Evolutionary conservation across 2,113 vertebrate species (phyloP), one percentile per base, ranked within the genome.

Genomic region (Pleuronectes platessa): DNA sequence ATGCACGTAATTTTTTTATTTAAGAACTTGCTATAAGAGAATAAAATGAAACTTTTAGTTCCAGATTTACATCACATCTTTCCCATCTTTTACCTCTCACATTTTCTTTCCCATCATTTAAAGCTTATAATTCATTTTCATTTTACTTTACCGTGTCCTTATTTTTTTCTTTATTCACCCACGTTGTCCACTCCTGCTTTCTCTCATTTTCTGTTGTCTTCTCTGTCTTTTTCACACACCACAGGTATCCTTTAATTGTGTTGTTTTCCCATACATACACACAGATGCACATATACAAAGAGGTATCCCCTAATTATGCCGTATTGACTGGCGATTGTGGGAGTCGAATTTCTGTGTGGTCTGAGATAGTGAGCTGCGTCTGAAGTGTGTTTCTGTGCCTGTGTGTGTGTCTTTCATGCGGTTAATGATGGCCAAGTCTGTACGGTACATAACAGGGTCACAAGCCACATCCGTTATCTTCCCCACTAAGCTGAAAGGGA

Each of bases 381-480:
- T 71, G 37, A 75, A 75, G 73, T 59, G 42, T 63, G 58, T 21
- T 17, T 49, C 71, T 79, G 24, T 37, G 15, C 68, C 42, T 70
- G 17, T 68, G 40, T 21, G 35, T 40, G 5, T 23, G 21, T 54
- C 51, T 78, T 68, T 87, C 76, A 86, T 86, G 77, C 77, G 8
- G 56, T 71, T 82, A 88, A 90, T 87, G 77, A 89, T 83, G 79
- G 66, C 71, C 84, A 67, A 24, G 67, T 67, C 61, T 64, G 76
- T 74, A 60, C 61, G 40, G 71, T 59, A 70, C 67, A 76, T 54
- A 76, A 56, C 31, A 35, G 65, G 78, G 65, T 78, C 59, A 69
- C 70, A 56, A 79, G 85, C 75, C 75, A 47, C 67, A 79, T 67
- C 47, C 27, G 67, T 66, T 23, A 53, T 64, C 72, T 37, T 77